A percentile compares a stretch with the other conserved stretches of the same genome.
phyloP scores from a whole-genome alignment of 2,113 vertebrate species.

The Donacobius atricapilla region DNA sequence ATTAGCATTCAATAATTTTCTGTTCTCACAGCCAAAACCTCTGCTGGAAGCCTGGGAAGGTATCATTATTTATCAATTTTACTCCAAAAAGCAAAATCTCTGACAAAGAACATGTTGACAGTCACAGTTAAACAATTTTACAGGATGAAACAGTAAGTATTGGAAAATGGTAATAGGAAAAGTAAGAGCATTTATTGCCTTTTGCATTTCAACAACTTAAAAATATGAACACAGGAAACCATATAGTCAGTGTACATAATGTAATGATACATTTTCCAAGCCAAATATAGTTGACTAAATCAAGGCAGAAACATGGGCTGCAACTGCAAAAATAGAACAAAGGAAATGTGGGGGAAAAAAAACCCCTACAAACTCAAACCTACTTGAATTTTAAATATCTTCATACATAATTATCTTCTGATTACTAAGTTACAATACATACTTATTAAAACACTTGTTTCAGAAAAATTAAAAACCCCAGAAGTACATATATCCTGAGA shows the following conservation, averaged over 20 bases:
- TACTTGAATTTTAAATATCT: conserved; percentile 3
- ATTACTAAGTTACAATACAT: neutral
- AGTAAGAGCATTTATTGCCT: neutral
- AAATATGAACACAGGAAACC: neutral
- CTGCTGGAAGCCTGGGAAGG: neutral
- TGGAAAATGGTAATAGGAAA: neutral
- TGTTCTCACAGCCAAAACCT: neutral
- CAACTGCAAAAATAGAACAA: conserved; percentile 21
- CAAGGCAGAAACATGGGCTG: conserved; percentile 2
- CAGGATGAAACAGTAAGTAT: neutral
- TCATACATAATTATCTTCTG: neutral
- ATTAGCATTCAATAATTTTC: neutral
- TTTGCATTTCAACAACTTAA: neutral
- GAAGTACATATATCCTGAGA: neutral
- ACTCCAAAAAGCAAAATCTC: neutral
- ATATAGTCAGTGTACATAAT: neutral
- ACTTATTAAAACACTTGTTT: neutral
- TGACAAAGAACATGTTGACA: neutral
- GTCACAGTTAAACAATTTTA: neutral
- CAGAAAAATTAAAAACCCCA: neutral
- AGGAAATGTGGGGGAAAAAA: neutral
- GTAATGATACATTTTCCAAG: neutral
- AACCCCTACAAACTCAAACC: neutral
- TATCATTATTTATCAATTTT: neutral
- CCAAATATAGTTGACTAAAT: conserved; percentile 39